Conservation (phyloP, 2,113 vertebrate species). For the Himantopus leucocephalus region DNA sequence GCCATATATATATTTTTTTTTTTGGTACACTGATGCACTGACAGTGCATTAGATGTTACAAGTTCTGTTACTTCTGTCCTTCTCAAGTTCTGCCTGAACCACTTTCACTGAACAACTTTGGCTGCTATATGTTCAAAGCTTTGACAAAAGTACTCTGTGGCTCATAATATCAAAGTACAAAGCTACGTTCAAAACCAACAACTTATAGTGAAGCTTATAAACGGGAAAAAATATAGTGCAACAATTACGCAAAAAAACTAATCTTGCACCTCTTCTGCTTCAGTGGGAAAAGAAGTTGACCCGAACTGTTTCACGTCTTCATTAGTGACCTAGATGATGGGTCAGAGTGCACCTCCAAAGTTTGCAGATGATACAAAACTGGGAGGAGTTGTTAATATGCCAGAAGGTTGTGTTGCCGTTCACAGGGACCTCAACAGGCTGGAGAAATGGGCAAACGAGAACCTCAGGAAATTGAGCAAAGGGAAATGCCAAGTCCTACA, state of each 20-base stretch:
- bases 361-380: not conserved
- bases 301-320: not conserved
- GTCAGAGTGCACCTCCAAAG: not conserved
- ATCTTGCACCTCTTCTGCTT: not conserved
- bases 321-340: not conserved
- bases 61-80: not conserved
- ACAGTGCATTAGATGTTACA: not conserved
- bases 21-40: not conserved
- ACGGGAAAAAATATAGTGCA: not conserved
- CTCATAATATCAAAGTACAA: not conserved
- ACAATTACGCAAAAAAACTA: not conserved
- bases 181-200: not conserved
- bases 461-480: not conserved
- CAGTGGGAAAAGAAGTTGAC: not conserved
- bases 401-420: not conserved
- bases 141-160: not conserved
- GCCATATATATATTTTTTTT: rapidly evolving
- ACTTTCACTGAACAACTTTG: not conserved
- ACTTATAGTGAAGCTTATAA: not conserved
- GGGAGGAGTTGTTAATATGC: not conserved
- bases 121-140: not conserved
- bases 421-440: not conserved
- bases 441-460: not conserved
- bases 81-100: not conserved
- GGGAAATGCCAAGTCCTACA: not conserved